Evolutionary conservation across 2,888 invertebrate species (phyloP), one percentile per base, ranked within the genome.

Genomic region (Epirrhoe tristata): DNA sequence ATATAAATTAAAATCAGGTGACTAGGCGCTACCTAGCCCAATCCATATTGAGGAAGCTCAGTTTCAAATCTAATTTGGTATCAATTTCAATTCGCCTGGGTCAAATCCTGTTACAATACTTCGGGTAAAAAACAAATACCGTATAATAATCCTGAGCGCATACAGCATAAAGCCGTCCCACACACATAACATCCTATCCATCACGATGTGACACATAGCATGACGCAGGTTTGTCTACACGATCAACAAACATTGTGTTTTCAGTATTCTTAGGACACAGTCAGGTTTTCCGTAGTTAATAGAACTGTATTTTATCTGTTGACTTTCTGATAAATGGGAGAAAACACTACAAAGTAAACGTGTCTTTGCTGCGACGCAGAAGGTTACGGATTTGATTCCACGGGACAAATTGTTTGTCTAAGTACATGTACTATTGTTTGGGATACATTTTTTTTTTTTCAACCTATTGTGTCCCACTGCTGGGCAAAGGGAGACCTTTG

Each of bases 131-230:
- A 5, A 48, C 14, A 6, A 48, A 16, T 14, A 5, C 5, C 16
- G 6, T 7, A 43, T 16, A 6, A 62, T 57, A 6, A 62, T 73
- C 63, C 51, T 81, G 71, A 34, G 32, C 76, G 66, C 34, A 56
- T 82, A 43, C 52, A 14, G 75, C 77, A 84, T 86, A 76, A 75
- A 50, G 5, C 71, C 70, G 46, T 82, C 56, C 72, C 34, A 75
- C 63, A 65, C 74, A 82, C 53, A 68, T 14, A 5, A 74, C 68
- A 65, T 70, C n/a, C 75, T 71, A 89, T 90, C 87, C 81, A 90
- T 89, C 90, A 90, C 81, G 74, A 74, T 53, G 72, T 62, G 50
- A 81, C 84, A 79, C 77, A 81, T 83, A 81, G 77, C 80, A 78
- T 84, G 89, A 89, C 87, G 86, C 70, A 65, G 63, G 69, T 80